Evolutionary conservation across 23 tunicate species (phyloP), one percentile per base, ranked within the genome.

Genomic region (Pegea sp.): DNA sequence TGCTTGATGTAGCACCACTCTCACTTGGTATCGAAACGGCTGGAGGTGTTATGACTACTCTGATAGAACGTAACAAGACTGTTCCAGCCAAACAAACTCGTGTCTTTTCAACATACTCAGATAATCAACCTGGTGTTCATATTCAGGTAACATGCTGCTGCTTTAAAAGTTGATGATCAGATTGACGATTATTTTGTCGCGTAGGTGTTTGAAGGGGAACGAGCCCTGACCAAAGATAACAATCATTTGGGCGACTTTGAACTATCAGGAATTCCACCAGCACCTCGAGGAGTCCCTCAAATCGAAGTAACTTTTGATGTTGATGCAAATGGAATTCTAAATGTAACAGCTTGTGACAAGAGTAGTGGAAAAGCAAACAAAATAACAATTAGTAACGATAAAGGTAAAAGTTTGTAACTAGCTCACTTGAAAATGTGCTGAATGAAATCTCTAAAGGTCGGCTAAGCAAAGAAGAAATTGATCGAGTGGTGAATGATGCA

Each of bases 161-260:
- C n/a, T n/a, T n/a, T n/a, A n/a, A n/a, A n/a, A n/a, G n/a, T n/a
- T n/a, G n/a, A n/a, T n/a, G n/a, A n/a, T n/a, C n/a, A n/a, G n/a
- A n/a, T n/a, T n/a, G n/a, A n/a, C n/a, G n/a, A n/a, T n/a, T n/a
- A n/a, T n/a, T n/a, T n/a, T n/a, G n/a, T n/a, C n/a, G n/a, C n/a
- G n/a, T n/a, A 86, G 96, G 96, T 89, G n/a, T 89, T 61, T 43
- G 98, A 89, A 61, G 98, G 98, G 19, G 98, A 89, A 56, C 70
- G 98, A 34, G 78, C 91, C 0, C 71, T 89, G 98, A 89, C 98
- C 16, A 89, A 89, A 31, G 98, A 89, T 76, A 89, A 89, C 81
- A 89, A 89, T 64, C 61, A 72, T 42, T 73, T 89, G 48, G 98
- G 98, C 18, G 77, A 89, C 42, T 89, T 89, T 48, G 98, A 89